Percentiles rank a stretch among this genome's conserved stretches.
phyloP scores from a whole-genome alignment of 2,113 vertebrate species.

The Callipepla californica region DNA sequence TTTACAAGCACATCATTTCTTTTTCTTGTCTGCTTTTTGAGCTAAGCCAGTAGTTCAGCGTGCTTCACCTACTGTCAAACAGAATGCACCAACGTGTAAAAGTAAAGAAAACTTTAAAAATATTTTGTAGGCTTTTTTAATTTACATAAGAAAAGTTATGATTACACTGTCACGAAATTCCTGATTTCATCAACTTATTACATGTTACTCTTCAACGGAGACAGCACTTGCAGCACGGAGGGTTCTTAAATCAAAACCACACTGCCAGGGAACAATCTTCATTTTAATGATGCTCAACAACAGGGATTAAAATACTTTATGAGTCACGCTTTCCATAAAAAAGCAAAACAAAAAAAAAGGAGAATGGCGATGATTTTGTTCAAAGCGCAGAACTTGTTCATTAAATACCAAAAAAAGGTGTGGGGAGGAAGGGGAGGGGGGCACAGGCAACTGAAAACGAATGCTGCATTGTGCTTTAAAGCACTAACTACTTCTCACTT shows the following conservation, averaged over 20 bases:
- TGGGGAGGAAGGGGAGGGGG: background rate
- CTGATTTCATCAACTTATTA: slow-evolving; percentile 42
- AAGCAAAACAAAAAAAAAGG: background rate
- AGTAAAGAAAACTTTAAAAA: background rate
- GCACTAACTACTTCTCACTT: slow-evolving; percentile 31
- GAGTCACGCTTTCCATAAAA: slow-evolving; percentile 42
- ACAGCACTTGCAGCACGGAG: slow-evolving; percentile 17
- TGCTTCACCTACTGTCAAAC: background rate
- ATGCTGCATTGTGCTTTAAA: background rate
- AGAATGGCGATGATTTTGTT: slow-evolving; percentile 5
- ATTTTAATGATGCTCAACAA: slow-evolving; percentile 58
- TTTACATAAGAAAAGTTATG: slow-evolving; percentile 22
- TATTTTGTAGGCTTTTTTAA: background rate
- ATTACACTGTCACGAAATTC: slow-evolving; percentile 5
- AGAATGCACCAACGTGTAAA: background rate
- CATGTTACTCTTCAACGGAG: slow-evolving; percentile 35
- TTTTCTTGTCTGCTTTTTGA: background rate
- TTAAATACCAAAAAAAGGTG: background rate
- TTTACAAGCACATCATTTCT: background rate
- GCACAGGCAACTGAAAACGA: background rate
- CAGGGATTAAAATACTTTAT: slow-evolving; percentile 51
- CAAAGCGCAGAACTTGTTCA: background rate
- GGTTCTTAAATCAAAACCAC: slow-evolving; percentile 61
- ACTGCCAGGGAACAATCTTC: slow-evolving; percentile 44
- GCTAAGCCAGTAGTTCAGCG: background rate